Conservation (phyloP, 2,113 vertebrate species). For the Climacteris rufus region DNA sequence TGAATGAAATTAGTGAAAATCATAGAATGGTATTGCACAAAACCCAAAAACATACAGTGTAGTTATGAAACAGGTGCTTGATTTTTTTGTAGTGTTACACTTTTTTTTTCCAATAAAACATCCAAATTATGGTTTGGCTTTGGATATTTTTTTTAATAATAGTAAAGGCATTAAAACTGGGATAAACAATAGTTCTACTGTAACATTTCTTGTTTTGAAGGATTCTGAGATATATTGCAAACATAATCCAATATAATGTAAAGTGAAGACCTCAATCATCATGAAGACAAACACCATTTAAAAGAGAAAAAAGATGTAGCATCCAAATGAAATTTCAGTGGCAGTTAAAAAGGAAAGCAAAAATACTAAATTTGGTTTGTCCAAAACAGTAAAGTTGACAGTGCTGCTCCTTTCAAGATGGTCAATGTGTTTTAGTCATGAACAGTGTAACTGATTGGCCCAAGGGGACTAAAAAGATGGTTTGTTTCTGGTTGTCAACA, state of each 20-base stretch:
- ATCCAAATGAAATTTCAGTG: background rate
- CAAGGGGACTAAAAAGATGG: background rate
- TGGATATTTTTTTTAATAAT: background rate
- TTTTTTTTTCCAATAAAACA: background rate
- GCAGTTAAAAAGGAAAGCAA: background rate
- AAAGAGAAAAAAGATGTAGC: background rate
- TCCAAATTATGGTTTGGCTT: background rate
- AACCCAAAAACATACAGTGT: background rate
- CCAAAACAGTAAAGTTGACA: background rate
- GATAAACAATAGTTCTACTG: background rate
- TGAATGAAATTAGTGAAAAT: background rate
- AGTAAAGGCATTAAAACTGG: background rate
- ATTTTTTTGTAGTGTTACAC: background rate
- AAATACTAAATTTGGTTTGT: background rate
- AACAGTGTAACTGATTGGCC: background rate
- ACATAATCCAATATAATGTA: background rate
- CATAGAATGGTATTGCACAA: background rate
- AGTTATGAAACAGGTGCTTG: background rate
- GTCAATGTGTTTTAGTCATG: background rate
- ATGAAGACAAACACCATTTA: background rate
- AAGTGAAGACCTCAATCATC: background rate
- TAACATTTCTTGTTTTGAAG: background rate
- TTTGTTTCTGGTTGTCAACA: slow-evolving; percentile 24
- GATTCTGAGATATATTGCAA: background rate
- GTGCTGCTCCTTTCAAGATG: background rate